A percentile compares a stretch with the other conserved stretches of the same genome.
Conservation (phyloP, 2,888 invertebrate genomes). For the Dicyrtoma fusca region DNA sequence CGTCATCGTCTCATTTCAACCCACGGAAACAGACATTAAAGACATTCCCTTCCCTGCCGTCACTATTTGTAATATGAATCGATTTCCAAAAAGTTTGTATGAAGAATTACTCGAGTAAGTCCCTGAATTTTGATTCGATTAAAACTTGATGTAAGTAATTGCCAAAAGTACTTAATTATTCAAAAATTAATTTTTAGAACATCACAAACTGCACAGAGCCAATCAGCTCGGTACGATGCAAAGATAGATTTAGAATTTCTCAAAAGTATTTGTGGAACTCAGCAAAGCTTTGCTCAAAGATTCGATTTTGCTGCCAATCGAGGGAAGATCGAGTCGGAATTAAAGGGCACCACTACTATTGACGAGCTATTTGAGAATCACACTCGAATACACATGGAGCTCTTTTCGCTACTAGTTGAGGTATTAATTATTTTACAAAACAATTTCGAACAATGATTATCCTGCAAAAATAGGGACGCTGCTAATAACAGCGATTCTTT, state of each 20-base stretch:
- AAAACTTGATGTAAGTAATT: too few species aligned
- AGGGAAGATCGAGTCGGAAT: not conserved
- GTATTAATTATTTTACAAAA: too few species aligned
- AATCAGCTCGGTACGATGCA: not conserved
- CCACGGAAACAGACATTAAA: slow-evolving; percentile 42
- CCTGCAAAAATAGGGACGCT: too few species aligned
- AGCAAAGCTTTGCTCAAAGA: slow-evolving; percentile 19
- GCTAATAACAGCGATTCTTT: too few species aligned
- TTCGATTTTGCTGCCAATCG: slow-evolving; percentile 21
- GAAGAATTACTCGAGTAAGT: slow-evolving; percentile 5
- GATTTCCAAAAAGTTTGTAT: slow-evolving; percentile 9
- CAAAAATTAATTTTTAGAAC: too few species aligned
- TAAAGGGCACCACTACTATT: not conserved
- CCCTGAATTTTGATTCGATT: too few species aligned
- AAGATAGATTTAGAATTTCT: slow-evolving; percentile 6
- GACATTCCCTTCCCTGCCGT: slow-evolving; percentile 51
- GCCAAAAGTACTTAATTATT: too few species aligned
- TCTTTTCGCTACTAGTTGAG: slow-evolving; percentile 5
- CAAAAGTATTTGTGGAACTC: slow-evolving; percentile 24
- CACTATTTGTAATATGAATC: slow-evolving; percentile 53
- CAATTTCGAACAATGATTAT: too few species aligned
- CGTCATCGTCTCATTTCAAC: slow-evolving; percentile 49
- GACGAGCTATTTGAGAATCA: slow-evolving; percentile 4
- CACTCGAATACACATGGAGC: slow-evolving; percentile 1
- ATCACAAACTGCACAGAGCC: too few species aligned